These are phyloP conservation scores for Cephalopachus bancanus DNA, from an alignment of 2,797 vertebrate species.

Conservation along the genomic window DNA sequence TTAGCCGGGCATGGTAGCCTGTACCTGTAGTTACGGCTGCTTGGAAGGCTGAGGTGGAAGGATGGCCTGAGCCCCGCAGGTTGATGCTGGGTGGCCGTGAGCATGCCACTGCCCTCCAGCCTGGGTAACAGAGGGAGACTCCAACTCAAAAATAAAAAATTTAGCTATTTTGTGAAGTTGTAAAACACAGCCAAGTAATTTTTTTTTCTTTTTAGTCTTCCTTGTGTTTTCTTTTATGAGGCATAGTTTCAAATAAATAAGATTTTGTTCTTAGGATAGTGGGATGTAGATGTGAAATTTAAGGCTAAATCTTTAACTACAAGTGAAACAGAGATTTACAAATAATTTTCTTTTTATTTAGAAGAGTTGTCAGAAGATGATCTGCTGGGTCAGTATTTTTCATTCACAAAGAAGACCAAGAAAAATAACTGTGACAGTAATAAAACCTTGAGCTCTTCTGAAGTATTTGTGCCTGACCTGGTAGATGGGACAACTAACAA, in stretches of 20 bases:
- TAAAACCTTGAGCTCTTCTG: constrained; percentile 64
- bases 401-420: constrained; percentile 90
- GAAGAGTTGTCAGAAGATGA: constrained; percentile 93
- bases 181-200: neutral
- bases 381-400: constrained; percentile 93
- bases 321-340: neutral
- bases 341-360: constrained; percentile 81
- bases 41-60: no score
- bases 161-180: constrained; percentile 17
- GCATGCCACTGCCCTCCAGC: no score
- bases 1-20: no score
- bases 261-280: neutral
- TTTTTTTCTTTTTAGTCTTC: neutral
- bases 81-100: no score
- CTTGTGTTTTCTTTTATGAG: neutral
- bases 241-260: neutral
- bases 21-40: no score
- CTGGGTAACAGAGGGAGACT: no score
- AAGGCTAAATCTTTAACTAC: neutral
- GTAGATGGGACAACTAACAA: constrained; percentile 28
- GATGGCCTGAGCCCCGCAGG: no score
- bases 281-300: neutral
- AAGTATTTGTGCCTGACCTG: constrained; percentile 51
- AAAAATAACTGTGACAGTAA: constrained; percentile 68
- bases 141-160: no score